phyloP scores from a whole-genome alignment of 2,888 invertebrate genomes.

The Trissolcus japonicus region DNA sequence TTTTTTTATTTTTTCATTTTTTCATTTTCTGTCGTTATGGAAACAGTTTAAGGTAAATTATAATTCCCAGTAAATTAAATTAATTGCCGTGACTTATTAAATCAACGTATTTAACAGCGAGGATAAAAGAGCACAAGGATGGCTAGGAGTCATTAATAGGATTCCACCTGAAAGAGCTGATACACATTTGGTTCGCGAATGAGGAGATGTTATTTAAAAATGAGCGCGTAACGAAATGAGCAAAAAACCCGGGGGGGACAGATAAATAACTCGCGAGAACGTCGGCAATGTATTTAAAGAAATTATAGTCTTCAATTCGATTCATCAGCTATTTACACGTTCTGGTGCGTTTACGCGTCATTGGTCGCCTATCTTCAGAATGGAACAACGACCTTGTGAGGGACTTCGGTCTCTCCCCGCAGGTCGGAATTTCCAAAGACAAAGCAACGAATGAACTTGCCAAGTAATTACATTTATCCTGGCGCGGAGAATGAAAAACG shows the following conservation, averaged over 20 bases:
- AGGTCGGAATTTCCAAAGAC: conserved; percentile 42
- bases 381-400: conserved; percentile 63
- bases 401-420: conserved; percentile 36
- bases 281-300: conserved; percentile 40
- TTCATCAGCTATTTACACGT: conserved; percentile 61
- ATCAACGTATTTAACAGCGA: not conserved
- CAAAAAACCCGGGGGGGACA: conserved; percentile 24
- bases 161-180: conserved; percentile 14
- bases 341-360: conserved; percentile 69
- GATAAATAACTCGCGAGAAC: conserved; percentile 60
- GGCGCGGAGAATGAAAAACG: conserved; percentile 18
- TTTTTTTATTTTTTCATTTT: too few relatives aligned
- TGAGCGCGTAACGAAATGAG: conserved; percentile 6
- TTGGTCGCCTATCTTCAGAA: conserved; percentile 70
- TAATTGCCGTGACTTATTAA: conserved; percentile 16
- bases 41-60: conserved; percentile 3
- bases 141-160: conserved; percentile 27
- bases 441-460: conserved; percentile 56
- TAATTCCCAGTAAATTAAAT: conserved; percentile 14
- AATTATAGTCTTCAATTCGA: conserved; percentile 60
- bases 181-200: conserved; percentile 19
- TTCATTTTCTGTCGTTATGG: too few relatives aligned
- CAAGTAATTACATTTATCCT: conserved; percentile 66
- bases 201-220: conserved; percentile 18
- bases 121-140: conserved; percentile 21